phyloP scores from a whole-genome alignment of 2,888 invertebrate species.

The Kuschelorhynchus macadamiae region DNA sequence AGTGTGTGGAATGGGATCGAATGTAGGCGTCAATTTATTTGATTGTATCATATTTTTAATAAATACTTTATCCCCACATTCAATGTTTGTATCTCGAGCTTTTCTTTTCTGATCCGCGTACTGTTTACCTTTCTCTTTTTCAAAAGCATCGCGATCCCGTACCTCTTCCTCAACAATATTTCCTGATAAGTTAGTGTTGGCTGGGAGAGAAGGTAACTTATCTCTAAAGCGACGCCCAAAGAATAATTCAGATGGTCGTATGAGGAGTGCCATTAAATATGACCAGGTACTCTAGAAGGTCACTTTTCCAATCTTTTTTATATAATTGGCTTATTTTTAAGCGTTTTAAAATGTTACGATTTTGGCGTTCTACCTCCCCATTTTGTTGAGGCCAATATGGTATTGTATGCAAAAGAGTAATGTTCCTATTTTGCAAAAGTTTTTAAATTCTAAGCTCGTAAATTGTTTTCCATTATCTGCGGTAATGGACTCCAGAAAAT shows the following conservation, averaged over 20 bases:
- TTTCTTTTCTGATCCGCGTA: conserved; percentile 3
- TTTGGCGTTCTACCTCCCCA: conserved; percentile 58
- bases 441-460: conserved; percentile 41
- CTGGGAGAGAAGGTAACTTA: too few relatives aligned
- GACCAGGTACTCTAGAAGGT: background rate
- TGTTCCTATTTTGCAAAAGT: conserved; percentile 36
- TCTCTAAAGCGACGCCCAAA: background rate
- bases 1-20: background rate
- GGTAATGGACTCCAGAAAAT: background rate
- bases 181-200: too few relatives aligned
- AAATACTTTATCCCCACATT: conserved; percentile 7
- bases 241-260: background rate
- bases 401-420: conserved; percentile 36
- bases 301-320: background rate
- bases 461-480: conserved; percentile 34
- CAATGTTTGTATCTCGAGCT: background rate
- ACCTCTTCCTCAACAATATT: background rate
- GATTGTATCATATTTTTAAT: background rate
- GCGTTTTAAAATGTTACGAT: conserved; percentile 53
- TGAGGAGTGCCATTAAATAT: conserved; percentile 2
- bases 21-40: conserved; percentile 10
- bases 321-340: conserved; percentile 29
- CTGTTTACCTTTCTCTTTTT: conserved; percentile 39
- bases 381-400: conserved; percentile 54
- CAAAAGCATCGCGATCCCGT: conserved; percentile 16